Percentiles rank a stretch among this genome's conserved stretches.
Conservation (phyloP, 2,113 vertebrate genomes). For the Ginglymostoma cirratum region DNA sequence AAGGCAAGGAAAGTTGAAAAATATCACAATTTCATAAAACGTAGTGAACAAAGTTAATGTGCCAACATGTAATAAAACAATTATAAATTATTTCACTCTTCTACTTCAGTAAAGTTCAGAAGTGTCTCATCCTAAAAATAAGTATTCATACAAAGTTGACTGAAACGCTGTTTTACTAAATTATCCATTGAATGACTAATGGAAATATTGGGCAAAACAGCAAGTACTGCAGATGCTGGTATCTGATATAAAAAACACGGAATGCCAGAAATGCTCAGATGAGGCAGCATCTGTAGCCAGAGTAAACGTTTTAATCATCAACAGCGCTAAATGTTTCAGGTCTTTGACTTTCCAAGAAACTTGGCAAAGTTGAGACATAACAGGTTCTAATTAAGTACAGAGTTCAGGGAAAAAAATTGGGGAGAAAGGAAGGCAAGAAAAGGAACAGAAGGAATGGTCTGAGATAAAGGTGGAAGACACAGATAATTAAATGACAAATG, state of each 20-base stretch:
- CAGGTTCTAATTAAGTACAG: neutral
- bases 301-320: no score
- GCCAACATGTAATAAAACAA: neutral
- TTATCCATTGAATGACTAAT: neutral
- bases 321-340: neutral
- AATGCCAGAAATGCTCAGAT: neutral
- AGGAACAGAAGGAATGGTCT: neutral
- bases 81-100: neutral
- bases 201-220: neutral
- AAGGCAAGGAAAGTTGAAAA: neutral
- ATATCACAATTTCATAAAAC: constrained; percentile 1
- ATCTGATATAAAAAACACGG: neutral
- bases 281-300: neutral
- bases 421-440: no score
- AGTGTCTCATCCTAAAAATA: neutral
- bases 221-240: neutral
- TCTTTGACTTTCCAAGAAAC: neutral
- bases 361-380: neutral
- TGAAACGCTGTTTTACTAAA: neutral
- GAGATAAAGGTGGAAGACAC: neutral
- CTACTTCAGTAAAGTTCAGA: neutral
- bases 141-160: neutral
- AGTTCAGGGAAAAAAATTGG: no score
- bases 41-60: neutral
- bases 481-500: neutral